Evolutionary conservation across 2,797 vertebrate species (phyloP).

Genomic region (Coendou prehensilis): DNA sequence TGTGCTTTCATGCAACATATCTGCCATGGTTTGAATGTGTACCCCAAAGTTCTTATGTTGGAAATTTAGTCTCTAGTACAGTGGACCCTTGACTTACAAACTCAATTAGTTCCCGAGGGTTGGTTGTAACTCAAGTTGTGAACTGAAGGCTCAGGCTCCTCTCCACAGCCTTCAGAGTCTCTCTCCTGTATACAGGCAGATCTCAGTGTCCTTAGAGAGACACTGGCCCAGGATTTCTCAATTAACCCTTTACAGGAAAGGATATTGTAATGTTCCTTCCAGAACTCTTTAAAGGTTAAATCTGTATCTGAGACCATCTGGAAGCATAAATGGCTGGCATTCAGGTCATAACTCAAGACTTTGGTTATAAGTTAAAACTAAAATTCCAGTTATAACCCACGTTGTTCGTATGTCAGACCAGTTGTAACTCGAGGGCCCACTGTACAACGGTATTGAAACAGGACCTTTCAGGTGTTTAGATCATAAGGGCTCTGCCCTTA

Average conservation of each 20-base stretch:
- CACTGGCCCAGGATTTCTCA: not conserved
- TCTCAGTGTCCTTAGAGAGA: not conserved
- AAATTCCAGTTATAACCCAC: not conserved
- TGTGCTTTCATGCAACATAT: not conserved
- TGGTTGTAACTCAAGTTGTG: not conserved
- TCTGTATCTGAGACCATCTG: not conserved
- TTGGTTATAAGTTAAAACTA: not conserved
- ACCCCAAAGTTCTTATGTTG: not conserved
- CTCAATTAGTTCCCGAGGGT: not conserved
- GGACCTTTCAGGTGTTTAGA: not conserved
- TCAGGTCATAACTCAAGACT: not conserved
- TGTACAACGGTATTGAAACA: not conserved
- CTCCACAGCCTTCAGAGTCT: not conserved
- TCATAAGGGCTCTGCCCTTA: not conserved
- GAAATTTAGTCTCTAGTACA: not conserved
- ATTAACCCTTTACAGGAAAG: not conserved
- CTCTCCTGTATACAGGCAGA: not conserved
- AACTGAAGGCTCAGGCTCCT: not conserved
- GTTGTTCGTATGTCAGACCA: not conserved
- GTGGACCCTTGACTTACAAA: not conserved
- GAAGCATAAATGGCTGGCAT: not conserved
- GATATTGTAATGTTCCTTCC: not conserved
- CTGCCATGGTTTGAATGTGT: not conserved
- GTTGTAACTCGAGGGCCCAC: not conserved
- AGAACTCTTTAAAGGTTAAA: not conserved